Base-by-base conservation (phyloP, 1,140 invertebrate genomes). In the Dufourea novaeangliae region DNA sequence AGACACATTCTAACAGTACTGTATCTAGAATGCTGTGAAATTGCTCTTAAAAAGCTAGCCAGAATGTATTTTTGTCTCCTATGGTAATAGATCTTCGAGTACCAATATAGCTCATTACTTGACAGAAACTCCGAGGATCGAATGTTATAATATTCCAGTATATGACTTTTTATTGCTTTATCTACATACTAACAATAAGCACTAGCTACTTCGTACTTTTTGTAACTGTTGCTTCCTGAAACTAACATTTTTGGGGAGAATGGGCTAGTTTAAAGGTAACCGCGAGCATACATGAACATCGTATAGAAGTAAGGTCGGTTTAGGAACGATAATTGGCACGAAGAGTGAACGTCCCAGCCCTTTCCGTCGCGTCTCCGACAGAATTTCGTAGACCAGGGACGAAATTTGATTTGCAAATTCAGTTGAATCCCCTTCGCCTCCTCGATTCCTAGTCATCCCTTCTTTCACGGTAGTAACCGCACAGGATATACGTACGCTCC, bases 371-470 rank as follows among this genome's bases (percentile, higher is more conserved):
- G 50, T 74, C 64, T 52, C 83, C 78, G 67, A 83, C 83, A 81
- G 84, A 87, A 90, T 88, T 87, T 84, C 81, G 75, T 85, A 85
- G 84, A 87, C 83, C 76, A 67, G 83, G 78, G 82, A 78, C 78
- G 78, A 86, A 90, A 91, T 91, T 90, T 91, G 88, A 92, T 92
- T 92, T 91, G 89, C 90, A 92, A 92, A 92, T 92, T 90, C 50
- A 83, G 83, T 85, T 90, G 88, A 86, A 86, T 86, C 77, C 80
- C 69, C 83, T 82, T 86, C 84, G 86, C 80, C 86, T 80, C 73
- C 63, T 77, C 80, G 64, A 72, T 71, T 68, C 41, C 69, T 50
- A 79, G 71, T 61, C 64, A 12, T 66, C 67, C 62, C 74, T 74
- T 79, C 63, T 69, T 74, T 80, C 62, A 62, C 75, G 56, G 44